phyloP scores from a whole-genome alignment of 1,140 invertebrate genomes.

The Macrostomum lignano region DNA sequence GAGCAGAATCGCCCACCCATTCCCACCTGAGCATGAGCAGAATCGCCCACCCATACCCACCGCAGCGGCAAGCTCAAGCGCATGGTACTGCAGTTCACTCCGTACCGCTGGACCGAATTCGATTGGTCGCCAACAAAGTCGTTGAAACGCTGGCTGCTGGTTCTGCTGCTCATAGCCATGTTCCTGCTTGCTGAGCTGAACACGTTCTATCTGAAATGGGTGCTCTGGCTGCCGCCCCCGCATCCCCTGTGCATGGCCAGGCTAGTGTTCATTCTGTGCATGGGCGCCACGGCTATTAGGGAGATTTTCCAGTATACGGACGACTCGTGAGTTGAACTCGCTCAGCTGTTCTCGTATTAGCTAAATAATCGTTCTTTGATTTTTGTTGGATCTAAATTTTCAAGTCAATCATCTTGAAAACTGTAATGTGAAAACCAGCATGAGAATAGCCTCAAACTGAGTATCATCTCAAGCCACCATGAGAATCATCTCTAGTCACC shows the following conservation, averaged over 20 bases:
- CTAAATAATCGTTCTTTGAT: too few relatives aligned
- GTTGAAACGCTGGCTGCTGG: conserved; percentile 32
- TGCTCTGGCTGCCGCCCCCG: conserved; percentile 35
- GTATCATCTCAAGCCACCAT: too few relatives aligned
- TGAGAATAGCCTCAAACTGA: too few relatives aligned
- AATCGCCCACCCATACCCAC: too few relatives aligned
- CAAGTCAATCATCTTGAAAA: too few relatives aligned
- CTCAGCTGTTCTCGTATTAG: conserved; percentile 2
- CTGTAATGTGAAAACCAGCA: too few relatives aligned
- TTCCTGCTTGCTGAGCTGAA: conserved; percentile 35
- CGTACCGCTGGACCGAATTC: conserved; percentile 35
- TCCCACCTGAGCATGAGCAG: too few relatives aligned
- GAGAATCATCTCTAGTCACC: too few relatives aligned
- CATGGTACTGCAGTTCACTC: conserved; percentile 34
- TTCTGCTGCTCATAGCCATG: conserved; percentile 30
- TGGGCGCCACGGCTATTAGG: conserved; percentile 33
- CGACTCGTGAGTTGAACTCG: conserved; percentile 25
- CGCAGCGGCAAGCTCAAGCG: conserved; percentile 32
- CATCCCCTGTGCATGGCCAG: conserved; percentile 32
- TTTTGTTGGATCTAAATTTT: too few relatives aligned
- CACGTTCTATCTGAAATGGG: conserved; percentile 37
- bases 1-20: too few relatives aligned
- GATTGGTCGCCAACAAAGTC: conserved; percentile 34
- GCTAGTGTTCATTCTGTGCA: conserved; percentile 31
- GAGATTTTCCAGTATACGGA: conserved; percentile 33